These are phyloP conservation scores for Drosophila mulleri DNA, from an alignment of 2,888 invertebrate genomes.

Conservation along the genomic window DNA sequence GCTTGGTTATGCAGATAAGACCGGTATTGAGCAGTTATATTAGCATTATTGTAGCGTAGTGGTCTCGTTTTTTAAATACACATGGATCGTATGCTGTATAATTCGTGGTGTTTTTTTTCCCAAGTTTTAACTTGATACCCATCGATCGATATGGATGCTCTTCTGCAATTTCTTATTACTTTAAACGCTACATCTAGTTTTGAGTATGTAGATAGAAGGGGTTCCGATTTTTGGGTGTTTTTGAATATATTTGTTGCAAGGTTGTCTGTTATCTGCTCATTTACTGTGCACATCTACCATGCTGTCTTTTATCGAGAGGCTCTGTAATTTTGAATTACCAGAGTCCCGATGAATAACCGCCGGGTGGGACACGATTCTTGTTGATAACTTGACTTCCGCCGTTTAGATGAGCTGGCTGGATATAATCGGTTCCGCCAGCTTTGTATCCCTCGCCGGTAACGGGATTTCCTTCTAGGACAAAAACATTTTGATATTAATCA, in stretches of 20 bases:
- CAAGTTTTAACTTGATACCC: neutral
- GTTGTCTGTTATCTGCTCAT: constrained; percentile 27
- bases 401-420: constrained; percentile 77
- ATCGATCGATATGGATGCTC: constrained; percentile 19
- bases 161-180: constrained; percentile 31
- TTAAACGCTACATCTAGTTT: constrained; percentile 46
- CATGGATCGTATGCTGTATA: constrained; percentile 20
- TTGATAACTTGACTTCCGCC: constrained; percentile 84
- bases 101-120: neutral
- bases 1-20: constrained; percentile 35
- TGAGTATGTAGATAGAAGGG: constrained; percentile 32
- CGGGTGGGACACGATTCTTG: constrained; percentile 85
- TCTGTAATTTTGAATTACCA: constrained; percentile 81
- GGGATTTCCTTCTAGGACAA: constrained; percentile 86
- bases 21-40: constrained; percentile 45
- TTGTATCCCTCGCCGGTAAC: constrained; percentile 87
- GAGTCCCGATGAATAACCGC: constrained; percentile 85
- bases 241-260: constrained; percentile 31
- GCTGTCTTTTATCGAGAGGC: constrained; percentile 22
- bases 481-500: neutral
- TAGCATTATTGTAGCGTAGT: constrained; percentile 16
- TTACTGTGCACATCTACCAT: constrained; percentile 33
- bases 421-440: constrained; percentile 81
- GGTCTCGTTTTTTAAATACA: constrained; percentile 15
- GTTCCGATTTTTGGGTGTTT: constrained; percentile 11